phyloP scores from a whole-genome alignment of 2,113 vertebrate genomes.

The Micromys minutus region DNA sequence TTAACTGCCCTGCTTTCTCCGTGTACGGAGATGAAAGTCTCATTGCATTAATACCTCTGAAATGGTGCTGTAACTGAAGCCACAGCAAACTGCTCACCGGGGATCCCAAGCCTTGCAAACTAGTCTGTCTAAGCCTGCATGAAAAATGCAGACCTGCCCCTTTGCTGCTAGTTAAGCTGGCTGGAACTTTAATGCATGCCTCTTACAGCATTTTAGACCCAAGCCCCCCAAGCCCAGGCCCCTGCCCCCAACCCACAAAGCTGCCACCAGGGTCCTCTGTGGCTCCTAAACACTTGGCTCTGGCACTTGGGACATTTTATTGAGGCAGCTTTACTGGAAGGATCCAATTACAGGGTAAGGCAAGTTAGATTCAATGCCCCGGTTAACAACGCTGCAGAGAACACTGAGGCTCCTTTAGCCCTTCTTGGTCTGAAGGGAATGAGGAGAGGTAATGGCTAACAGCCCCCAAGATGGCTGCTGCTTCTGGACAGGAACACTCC shows the following conservation, averaged over 20 bases:
- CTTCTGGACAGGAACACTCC: slow-evolving; percentile 61
- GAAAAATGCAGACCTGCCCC: slow-evolving; percentile 80
- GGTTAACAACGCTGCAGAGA: slow-evolving; percentile 85
- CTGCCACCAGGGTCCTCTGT: slow-evolving; percentile 78
- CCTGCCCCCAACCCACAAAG: slow-evolving; percentile 42
- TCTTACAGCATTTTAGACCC: slow-evolving; percentile 76
- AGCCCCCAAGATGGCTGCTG: slow-evolving; percentile 55
- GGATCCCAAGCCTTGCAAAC: slow-evolving; percentile 76
- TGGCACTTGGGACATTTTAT: slow-evolving; percentile 76
- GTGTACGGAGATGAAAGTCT: slow-evolving; percentile 75
- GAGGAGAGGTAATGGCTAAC: slow-evolving; percentile 51
- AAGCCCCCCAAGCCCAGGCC: slow-evolving; percentile 62
- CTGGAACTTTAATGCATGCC: slow-evolving; percentile 78
- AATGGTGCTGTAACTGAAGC: slow-evolving; percentile 77
- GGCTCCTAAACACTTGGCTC: slow-evolving; percentile 78
- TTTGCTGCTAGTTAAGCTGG: slow-evolving; percentile 80
- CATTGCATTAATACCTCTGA: slow-evolving; percentile 79
- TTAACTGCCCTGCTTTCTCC: slow-evolving; percentile 65
- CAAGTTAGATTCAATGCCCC: slow-evolving; percentile 81
- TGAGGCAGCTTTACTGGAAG: slow-evolving; percentile 82
- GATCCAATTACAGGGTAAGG: slow-evolving; percentile 84
- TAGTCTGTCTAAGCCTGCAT: slow-evolving; percentile 73
- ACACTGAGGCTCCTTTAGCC: slow-evolving; percentile 78
- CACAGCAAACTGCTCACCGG: slow-evolving; percentile 79
- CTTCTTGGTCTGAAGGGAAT: slow-evolving; percentile 59